phyloP scores from a whole-genome alignment of 2,113 vertebrate genomes.

The Hyperoodon ampullatus region DNA sequence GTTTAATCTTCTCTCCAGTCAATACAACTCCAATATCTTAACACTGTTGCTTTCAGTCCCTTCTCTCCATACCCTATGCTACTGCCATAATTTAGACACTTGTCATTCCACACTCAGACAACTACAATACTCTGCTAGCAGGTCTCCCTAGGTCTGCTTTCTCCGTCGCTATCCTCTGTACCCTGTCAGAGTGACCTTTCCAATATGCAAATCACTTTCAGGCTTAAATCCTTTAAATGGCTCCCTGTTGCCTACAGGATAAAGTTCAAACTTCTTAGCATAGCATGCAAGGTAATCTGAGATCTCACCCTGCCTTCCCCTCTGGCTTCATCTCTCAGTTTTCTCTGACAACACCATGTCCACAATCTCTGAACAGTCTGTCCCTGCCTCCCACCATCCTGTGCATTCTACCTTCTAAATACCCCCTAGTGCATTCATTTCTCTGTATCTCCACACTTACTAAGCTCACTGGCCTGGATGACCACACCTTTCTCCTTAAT shows the following conservation, averaged over 20 bases:
- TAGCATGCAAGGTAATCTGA: background rate
- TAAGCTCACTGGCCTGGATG: background rate
- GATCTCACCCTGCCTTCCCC: background rate
- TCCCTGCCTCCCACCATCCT: background rate
- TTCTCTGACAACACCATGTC: background rate
- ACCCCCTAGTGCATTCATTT: background rate
- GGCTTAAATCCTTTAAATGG: conserved; percentile 55
- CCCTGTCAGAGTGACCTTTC: conserved; percentile 77
- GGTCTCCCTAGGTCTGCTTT: background rate
- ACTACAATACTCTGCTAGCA: background rate
- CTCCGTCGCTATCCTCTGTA: conserved; percentile 11
- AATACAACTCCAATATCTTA: background rate
- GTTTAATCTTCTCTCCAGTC: background rate
- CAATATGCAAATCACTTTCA: conserved; percentile 67
- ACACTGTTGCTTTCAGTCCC: no score
- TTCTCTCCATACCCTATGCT: background rate
- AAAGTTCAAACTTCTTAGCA: conserved; percentile 65
- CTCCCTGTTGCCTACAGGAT: conserved; percentile 62
- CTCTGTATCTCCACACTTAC: background rate
- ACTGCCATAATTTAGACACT: background rate
- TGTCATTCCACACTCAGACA: background rate
- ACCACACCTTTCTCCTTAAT: background rate
- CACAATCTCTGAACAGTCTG: background rate
- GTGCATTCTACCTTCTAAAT: background rate
- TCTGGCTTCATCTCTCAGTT: background rate